phyloP scores from a whole-genome alignment of 2,888 invertebrate genomes.

The Gasteruption jaculator region DNA sequence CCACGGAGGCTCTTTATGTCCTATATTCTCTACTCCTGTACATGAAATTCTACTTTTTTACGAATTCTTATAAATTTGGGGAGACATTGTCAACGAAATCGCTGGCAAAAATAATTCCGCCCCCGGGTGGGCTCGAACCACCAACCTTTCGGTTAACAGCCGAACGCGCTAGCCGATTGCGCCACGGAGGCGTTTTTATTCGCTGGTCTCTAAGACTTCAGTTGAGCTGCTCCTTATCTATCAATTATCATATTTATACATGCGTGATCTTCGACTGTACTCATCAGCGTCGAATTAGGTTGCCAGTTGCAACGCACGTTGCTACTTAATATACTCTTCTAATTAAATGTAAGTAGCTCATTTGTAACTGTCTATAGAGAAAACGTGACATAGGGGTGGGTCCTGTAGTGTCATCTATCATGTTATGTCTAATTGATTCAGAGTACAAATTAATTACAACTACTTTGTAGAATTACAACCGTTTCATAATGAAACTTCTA shows the following conservation, averaged over 20 bases:
- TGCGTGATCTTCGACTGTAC: too few species aligned
- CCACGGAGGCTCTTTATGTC: constrained; percentile 70
- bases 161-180: constrained; percentile 97
- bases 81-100: constrained; percentile 1
- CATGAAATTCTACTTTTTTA: neutral
- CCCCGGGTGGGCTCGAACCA: constrained; percentile 97
- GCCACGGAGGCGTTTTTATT: constrained; percentile 72
- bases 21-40: neutral
- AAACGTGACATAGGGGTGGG: too few species aligned
- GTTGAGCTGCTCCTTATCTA: too few species aligned
- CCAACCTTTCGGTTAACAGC: constrained; percentile 99
- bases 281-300: too few species aligned
- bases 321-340: constrained; percentile 21
- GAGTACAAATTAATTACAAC: too few species aligned
- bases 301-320: constrained; percentile 31
- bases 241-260: too few species aligned
- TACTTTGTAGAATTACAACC: too few species aligned
- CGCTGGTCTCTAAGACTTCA: neutral
- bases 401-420: too few species aligned
- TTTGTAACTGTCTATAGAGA: constrained; percentile 41
- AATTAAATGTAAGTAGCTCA: constrained; percentile 39
- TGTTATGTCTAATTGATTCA: too few species aligned
- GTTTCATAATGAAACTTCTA: too few species aligned
- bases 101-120: constrained; percentile 56
- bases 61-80: constrained; percentile 1